Conservation (phyloP, 2,797 vertebrate species). For the Neomorphus geoffroyi region DNA sequence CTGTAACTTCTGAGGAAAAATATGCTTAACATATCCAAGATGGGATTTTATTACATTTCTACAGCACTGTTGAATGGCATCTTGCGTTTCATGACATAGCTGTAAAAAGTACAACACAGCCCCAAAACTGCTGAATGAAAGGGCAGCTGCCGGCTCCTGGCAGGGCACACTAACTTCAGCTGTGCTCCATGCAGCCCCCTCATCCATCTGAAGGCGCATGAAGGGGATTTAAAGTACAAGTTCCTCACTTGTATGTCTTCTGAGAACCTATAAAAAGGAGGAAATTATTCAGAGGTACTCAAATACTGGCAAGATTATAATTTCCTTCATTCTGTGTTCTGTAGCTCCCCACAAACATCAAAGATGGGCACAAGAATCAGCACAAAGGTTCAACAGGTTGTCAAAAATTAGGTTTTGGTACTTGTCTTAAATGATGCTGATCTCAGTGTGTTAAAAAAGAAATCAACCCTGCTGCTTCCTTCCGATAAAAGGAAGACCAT, state of each 20-base stretch:
- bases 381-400: background rate
- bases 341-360: background rate
- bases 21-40: background rate
- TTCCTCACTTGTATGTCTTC: background rate
- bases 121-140: background rate
- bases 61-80: background rate
- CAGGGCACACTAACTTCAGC: background rate
- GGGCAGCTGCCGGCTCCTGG: background rate
- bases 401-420: background rate
- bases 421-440: background rate
- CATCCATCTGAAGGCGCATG: rapidly evolving
- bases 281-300: background rate
- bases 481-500: background rate
- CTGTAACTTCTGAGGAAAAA: background rate
- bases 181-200: background rate
- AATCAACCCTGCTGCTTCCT: background rate
- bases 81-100: background rate
- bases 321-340: background rate
- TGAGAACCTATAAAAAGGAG: background rate
- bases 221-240: background rate
- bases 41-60: background rate
- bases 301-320: background rate
- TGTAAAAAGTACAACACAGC: background rate
- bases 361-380: background rate
- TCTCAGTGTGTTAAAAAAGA: background rate